Conservation (phyloP, 2,888 invertebrate genomes). For the Nysson spinosus region DNA sequence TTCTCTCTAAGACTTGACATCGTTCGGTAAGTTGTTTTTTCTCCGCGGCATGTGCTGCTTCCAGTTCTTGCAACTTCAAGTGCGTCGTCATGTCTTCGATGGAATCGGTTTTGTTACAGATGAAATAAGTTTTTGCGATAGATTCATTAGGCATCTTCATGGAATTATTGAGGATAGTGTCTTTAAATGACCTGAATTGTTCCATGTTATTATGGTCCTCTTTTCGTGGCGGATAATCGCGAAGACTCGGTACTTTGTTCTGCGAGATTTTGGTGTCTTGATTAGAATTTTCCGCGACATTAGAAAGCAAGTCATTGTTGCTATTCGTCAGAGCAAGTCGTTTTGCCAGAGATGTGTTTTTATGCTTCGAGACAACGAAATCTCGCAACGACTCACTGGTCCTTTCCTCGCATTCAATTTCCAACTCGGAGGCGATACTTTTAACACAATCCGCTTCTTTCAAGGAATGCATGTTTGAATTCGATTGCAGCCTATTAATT, state of each 20-base stretch:
- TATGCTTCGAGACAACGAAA: conserved; percentile 48
- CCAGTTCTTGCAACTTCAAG: conserved; percentile 66
- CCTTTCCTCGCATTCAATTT: conserved; percentile 48
- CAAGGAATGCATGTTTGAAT: conserved; percentile 18
- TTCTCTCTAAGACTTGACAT: conserved; percentile 84
- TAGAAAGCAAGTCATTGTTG: conserved; percentile 21
- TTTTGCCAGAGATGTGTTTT: conserved; percentile 38
- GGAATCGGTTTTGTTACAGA: conserved; percentile 23
- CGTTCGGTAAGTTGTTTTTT: conserved; percentile 77
- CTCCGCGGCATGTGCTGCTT: conserved; percentile 73
- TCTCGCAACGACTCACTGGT: conserved; percentile 48
- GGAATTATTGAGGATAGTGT: conserved; percentile 17
- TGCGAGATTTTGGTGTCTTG: conserved; percentile 56
- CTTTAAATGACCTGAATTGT: conserved; percentile 45
- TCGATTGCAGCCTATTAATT: conserved; percentile 60
- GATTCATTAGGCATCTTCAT: conserved; percentile 14
- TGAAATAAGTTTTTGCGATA: conserved; percentile 13
- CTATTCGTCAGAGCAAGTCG: conserved; percentile 16
- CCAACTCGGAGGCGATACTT: conserved; percentile 55
- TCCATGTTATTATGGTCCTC: conserved; percentile 53
- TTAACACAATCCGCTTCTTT: conserved; percentile 28
- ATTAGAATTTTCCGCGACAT: conserved; percentile 58
- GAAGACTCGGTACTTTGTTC: conserved; percentile 64
- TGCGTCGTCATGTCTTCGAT: conserved; percentile 12
- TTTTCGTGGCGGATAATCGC: conserved; percentile 72